Base-by-base conservation (phyloP, 2,113 vertebrate species). In the Macrotus californicus region DNA sequence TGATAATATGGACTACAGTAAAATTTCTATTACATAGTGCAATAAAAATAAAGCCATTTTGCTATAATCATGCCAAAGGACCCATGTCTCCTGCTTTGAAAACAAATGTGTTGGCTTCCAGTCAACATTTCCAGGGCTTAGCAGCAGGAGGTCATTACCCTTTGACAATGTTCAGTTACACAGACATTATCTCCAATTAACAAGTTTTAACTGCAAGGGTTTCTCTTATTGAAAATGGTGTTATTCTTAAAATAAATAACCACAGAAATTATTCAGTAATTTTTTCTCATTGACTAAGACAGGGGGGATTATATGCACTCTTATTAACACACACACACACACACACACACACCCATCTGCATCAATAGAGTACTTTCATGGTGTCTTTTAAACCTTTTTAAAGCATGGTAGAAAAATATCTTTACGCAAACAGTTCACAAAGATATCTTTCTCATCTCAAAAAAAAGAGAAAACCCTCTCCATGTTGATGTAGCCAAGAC, bases 181-280 rank as follows among this genome's bases (percentile, higher is more conserved):
- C 77, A 96, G 96, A 96, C 94, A 96, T 97, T 96, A 97, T 95
- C 91, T 96, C 94, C 94, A 97, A 98, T 97, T 98, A 97, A 96
- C 52, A 97, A 46, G 93, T 88, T 95, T 94, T 87, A 94, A 93
- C 73, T 69, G 67, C 41, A 83, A 95, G 19, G 24, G 92, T 95
- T 96, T 97, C 91, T 95, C 87, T 86, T 81, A 59, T 67, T 94
- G 41, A 91, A 89, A 89, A 94, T 48, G 41, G 59, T 81, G 48
- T 50, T 77, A 31, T 48, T 91, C 92, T 84, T 96, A 29, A 85
- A 87, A 82, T 89, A 88, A 94, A 92, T 84, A 96, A 84, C 54
- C 80, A 70, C 6, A 64, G 11, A 85, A 92, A n/a, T 75, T 89
- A 94, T 70, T 89, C 26, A n/a, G 39, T 72, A 64, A 89, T 95